Conservation (phyloP, 1,140 invertebrate genomes). For the Scaptomyza graminum region DNA sequence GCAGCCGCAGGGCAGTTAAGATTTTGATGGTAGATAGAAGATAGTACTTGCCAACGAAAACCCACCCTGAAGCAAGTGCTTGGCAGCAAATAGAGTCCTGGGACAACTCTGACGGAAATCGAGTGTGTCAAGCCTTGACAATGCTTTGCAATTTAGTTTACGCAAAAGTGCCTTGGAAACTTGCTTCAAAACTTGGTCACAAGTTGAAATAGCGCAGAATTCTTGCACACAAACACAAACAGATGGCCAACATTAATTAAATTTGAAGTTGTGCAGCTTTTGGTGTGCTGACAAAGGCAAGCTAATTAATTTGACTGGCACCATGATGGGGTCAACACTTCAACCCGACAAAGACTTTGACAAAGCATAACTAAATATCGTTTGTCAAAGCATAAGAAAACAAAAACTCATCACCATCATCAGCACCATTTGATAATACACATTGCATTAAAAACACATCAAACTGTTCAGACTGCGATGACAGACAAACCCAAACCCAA, state of each 20-base stretch:
- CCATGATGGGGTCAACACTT: slow-evolving; percentile 62
- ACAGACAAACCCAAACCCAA: slow-evolving; percentile 39
- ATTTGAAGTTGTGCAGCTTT: slow-evolving; percentile 55
- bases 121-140: slow-evolving; percentile 31
- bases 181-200: slow-evolving; percentile 27
- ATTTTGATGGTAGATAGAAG: slow-evolving; percentile 29
- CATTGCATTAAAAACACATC: slow-evolving; percentile 75
- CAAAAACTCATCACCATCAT: slow-evolving; percentile 19
- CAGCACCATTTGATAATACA: slow-evolving; percentile 42
- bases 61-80: slow-evolving; percentile 5
- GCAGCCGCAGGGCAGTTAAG: slow-evolving; percentile 27
- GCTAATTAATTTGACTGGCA: slow-evolving; percentile 70
- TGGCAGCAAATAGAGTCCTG: slow-evolving; percentile 54
- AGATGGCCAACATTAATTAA: slow-evolving; percentile 67
- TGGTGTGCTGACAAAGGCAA: slow-evolving; percentile 13
- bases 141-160: slow-evolving; percentile 41
- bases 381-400: slow-evolving; percentile 57
- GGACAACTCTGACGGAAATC: slow-evolving; percentile 46
- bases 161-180: slow-evolving; percentile 31
- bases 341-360: slow-evolving; percentile 3
- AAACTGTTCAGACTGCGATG: slow-evolving; percentile 52
- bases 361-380: slow-evolving; percentile 43
- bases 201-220: neutral
- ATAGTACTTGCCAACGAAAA: neutral
- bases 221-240: neutral